These are phyloP conservation scores for Hirundo rustica DNA, from an alignment of 2,797 vertebrate genomes.

Conservation along the genomic window DNA sequence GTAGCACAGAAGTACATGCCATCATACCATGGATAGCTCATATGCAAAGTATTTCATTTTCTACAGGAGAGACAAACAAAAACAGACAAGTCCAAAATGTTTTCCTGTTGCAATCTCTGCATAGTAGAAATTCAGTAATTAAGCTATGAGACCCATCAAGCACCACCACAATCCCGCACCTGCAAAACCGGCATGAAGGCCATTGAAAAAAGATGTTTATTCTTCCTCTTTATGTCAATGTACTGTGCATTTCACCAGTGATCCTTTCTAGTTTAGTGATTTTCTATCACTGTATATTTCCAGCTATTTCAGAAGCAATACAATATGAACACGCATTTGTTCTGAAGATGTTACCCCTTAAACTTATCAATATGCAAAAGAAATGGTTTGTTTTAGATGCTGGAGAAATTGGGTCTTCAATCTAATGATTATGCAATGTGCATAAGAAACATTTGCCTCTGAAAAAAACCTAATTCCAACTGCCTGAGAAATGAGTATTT, in stretches of 20 bases:
- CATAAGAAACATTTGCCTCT: background rate
- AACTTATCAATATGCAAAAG: background rate
- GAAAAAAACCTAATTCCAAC: background rate
- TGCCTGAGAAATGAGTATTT: background rate
- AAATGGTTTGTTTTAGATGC: background rate
- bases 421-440: background rate
- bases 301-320: background rate
- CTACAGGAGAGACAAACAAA: background rate
- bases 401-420: background rate
- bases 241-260: background rate
- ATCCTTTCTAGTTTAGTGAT: background rate
- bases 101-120: background rate
- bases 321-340: background rate
- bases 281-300: background rate
- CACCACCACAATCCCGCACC: background rate
- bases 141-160: background rate
- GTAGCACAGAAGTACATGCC: background rate
- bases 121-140: background rate
- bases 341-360: background rate
- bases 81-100: background rate
- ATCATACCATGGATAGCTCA: background rate
- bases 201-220: background rate
- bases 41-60: background rate
- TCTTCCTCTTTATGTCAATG: background rate
- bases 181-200: background rate